These are phyloP conservation scores for Drosophila meridionalis DNA, from an alignment of 2,888 invertebrate species.

Conservation along the genomic window DNA sequence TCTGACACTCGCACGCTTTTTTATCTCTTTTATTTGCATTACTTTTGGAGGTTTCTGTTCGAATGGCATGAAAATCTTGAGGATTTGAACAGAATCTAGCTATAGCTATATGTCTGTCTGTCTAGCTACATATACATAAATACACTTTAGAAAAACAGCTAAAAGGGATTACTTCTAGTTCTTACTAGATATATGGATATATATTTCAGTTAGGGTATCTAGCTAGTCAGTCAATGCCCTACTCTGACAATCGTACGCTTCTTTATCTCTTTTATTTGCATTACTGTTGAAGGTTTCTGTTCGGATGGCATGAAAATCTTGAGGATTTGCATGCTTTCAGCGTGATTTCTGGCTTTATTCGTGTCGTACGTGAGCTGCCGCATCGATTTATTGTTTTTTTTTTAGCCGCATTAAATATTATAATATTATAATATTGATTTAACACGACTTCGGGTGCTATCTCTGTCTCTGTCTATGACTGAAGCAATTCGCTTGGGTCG, in stretches of 20 bases:
- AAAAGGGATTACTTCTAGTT: too few species aligned
- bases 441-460: background rate
- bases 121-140: too few species aligned
- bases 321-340: slow-evolving; percentile 72
- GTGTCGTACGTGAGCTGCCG: slow-evolving; percentile 41
- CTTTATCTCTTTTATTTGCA: background rate
- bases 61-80: slow-evolving; percentile 48
- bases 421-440: slow-evolving; percentile 44
- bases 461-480: background rate
- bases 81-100: too few species aligned
- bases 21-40: background rate
- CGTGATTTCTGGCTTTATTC: slow-evolving; percentile 62
- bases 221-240: background rate
- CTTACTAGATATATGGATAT: background rate
- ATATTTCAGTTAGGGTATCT: too few species aligned
- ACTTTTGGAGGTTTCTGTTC: slow-evolving; percentile 21
- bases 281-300: slow-evolving; percentile 18
- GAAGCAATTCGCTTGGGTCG: slow-evolving; percentile 2
- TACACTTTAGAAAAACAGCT: too few species aligned
- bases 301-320: slow-evolving; percentile 48
- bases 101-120: too few species aligned
- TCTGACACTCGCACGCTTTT: too few species aligned
- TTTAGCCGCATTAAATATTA: slow-evolving; percentile 30
- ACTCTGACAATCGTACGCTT: background rate
- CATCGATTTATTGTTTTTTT: slow-evolving; percentile 50